Percentiles rank a stretch among this genome's conserved stretches.
Conservation (phyloP, 2,888 invertebrate genomes). For the Lingula anatina region DNA sequence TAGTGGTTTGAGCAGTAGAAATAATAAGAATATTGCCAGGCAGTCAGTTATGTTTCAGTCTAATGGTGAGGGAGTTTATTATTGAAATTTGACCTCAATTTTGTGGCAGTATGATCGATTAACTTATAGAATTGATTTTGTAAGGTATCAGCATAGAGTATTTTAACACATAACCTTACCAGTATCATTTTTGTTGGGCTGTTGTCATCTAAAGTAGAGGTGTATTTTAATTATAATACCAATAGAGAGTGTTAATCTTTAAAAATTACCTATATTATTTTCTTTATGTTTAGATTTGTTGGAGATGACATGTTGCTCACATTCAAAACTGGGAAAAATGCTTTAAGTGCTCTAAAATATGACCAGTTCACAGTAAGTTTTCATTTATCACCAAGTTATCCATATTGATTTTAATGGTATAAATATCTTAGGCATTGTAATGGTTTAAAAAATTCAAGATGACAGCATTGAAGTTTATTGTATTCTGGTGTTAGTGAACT, state of each 20-base stretch:
- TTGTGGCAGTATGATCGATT: too few species aligned
- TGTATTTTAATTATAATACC: background rate
- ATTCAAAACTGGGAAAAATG: conserved; percentile 83
- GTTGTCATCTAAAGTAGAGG: background rate
- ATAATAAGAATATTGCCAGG: too few species aligned
- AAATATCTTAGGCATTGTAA: background rate
- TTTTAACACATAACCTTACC: background rate
- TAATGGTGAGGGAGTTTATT: too few species aligned
- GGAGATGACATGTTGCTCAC: conserved; percentile 87
- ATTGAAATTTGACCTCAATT: too few species aligned
- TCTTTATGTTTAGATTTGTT: conserved; percentile 61
- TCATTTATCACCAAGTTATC: background rate
- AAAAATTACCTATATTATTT: background rate
- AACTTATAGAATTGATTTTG: background rate
- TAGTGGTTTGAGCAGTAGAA: too few species aligned
- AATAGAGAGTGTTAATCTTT: background rate
- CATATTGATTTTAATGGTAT: background rate
- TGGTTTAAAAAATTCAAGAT: too few species aligned
- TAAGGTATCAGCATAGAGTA: background rate
- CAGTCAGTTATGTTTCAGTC: too few species aligned
- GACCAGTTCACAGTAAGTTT: conserved; percentile 42
- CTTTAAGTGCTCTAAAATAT: conserved; percentile 59
- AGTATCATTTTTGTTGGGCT: background rate
- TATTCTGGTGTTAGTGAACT: background rate
- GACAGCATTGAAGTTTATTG: background rate